These are phyloP conservation scores for Laticauda laticaudata DNA, from an alignment of 2,113 vertebrate species.

Conservation along the genomic window DNA sequence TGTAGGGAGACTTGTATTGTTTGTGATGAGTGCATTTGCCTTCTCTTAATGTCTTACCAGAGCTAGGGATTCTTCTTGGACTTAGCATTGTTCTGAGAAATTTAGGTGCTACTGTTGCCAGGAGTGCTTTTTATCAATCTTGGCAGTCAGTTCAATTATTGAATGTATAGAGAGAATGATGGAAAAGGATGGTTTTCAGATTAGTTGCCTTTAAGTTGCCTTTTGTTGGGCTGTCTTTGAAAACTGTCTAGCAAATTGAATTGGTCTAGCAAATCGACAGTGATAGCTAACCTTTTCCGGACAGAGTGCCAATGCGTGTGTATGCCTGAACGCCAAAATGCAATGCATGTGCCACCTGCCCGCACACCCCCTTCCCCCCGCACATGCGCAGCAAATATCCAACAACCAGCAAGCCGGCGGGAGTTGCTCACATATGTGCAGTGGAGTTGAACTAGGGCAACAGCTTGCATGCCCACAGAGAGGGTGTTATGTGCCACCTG, in stretches of 20 bases:
- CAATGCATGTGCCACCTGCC: too few species aligned
- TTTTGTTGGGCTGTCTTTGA: neutral
- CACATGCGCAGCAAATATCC: too few species aligned
- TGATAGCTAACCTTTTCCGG: too few species aligned
- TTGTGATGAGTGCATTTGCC: neutral
- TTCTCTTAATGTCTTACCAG: neutral
- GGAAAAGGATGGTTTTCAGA: neutral
- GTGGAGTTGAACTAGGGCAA: too few species aligned
- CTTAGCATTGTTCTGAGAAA: neutral
- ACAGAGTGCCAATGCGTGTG: too few species aligned
- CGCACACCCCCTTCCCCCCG: too few species aligned
- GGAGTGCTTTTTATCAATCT: neutral
- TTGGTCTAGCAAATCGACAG: neutral
- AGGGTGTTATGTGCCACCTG: too few species aligned
- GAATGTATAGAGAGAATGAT: neutral
- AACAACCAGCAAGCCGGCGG: too few species aligned
- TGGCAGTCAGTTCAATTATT: neutral
- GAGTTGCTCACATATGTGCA: too few species aligned
- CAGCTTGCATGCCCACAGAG: too few species aligned
- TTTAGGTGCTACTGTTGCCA: neutral
- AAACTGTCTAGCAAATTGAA: neutral
- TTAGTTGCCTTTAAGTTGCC: neutral
- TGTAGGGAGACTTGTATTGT: too few species aligned
- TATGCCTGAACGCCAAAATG: too few species aligned
- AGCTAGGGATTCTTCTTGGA: neutral